Evolutionary conservation across 1,140 invertebrate genomes (phyloP).

Genomic region (Plectus sambesii): DNA sequence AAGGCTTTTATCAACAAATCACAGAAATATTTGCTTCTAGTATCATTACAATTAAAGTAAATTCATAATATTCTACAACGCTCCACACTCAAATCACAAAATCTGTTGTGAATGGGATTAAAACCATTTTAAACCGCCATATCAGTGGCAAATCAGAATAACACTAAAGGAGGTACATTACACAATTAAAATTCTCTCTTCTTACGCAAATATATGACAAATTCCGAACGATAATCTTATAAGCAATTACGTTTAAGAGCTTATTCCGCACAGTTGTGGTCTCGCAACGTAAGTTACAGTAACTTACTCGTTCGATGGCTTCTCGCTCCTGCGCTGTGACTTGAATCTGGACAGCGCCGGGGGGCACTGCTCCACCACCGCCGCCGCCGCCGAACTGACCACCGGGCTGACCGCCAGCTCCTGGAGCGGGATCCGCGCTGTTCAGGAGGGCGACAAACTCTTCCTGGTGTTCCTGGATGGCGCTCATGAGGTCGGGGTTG

Average conservation of each 20-base stretch:
- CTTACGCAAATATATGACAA: too few species aligned
- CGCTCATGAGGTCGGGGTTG: slow-evolving; percentile 80
- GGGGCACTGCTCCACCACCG: slow-evolving; percentile 2
- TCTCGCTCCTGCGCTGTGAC: slow-evolving; percentile 87
- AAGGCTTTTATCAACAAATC: not conserved
- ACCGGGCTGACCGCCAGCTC: slow-evolving; percentile 52
- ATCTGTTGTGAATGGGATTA: too few species aligned
- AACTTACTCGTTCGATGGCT: slow-evolving; percentile 79
- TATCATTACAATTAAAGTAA: slow-evolving; percentile 5
- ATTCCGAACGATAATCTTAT: too few species aligned
- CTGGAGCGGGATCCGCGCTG: slow-evolving; percentile 59
- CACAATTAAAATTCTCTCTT: too few species aligned
- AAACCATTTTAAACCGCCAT: too few species aligned
- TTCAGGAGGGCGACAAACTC: slow-evolving; percentile 91
- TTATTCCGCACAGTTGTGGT: too few species aligned
- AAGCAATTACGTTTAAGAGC: too few species aligned
- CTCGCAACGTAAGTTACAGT: slow-evolving; percentile 47
- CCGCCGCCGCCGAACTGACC: not conserved
- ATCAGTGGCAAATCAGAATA: too few species aligned
- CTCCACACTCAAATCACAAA: too few species aligned
- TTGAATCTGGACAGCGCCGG: slow-evolving; percentile 47
- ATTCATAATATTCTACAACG: too few species aligned
- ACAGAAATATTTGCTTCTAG: slow-evolving; percentile 5
- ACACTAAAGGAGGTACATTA: too few species aligned
- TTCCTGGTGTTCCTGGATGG: slow-evolving; percentile 65